Evolutionary conservation across 2,888 invertebrate genomes (phyloP).

Genomic region (Drosophila borborema): DNA sequence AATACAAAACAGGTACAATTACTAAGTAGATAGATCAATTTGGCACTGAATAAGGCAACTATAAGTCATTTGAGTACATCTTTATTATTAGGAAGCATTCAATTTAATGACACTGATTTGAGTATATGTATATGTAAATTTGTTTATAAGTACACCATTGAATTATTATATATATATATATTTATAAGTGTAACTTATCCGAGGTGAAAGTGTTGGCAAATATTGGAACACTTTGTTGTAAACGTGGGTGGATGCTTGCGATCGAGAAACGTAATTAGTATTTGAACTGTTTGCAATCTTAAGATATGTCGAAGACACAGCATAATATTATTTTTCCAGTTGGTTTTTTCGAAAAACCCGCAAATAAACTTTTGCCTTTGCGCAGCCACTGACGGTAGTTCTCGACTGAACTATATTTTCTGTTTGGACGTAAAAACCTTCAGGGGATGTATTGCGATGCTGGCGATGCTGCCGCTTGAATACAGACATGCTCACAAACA

Average conservation of each 20-base stretch:
- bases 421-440: conserved; percentile 84
- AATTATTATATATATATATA: conserved; percentile 6
- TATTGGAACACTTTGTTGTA: conserved; percentile 29
- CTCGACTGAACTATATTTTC: conserved; percentile 84
- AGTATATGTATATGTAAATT: neutral
- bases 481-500: conserved; percentile 37
- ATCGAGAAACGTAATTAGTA: conserved; percentile 32
- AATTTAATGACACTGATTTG: neutral
- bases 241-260: conserved; percentile 23
- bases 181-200: conserved; percentile 28
- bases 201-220: conserved; percentile 35
- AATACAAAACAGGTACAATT: conserved; percentile 67
- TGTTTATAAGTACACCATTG: neutral
- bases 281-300: conserved; percentile 35
- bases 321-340: conserved; percentile 42
- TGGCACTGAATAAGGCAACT: conserved; percentile 77
- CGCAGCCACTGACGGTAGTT: conserved; percentile 84
- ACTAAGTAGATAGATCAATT: conserved; percentile 60
- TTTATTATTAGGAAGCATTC: conserved; percentile 29
- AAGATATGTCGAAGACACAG: conserved; percentile 48
- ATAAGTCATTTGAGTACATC: conserved; percentile 49
- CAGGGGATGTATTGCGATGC: conserved; percentile 82
- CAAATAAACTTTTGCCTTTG: conserved; percentile 82
- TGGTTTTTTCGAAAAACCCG: conserved; percentile 72
- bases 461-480: conserved; percentile 53